These are phyloP conservation scores for Hylomyscus alleni DNA, from an alignment of 2,797 vertebrate genomes.

Conservation along the genomic window DNA sequence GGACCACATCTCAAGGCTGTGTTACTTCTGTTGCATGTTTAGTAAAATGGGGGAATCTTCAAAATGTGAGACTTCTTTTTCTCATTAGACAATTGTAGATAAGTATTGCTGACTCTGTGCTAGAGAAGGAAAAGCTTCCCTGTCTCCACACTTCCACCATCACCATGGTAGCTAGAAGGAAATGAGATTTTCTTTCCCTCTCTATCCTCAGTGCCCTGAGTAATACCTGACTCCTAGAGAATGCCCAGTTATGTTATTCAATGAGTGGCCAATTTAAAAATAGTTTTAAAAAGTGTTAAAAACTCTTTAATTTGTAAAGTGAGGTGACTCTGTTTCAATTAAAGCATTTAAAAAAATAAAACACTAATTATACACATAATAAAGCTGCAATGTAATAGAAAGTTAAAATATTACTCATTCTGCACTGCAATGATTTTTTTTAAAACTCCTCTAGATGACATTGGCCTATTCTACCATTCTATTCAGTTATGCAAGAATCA, in stretches of 20 bases:
- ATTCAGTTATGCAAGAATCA: not conserved
- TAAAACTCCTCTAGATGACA: not conserved
- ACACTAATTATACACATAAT: not conserved
- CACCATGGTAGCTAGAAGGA: not conserved
- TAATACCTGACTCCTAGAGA: not conserved
- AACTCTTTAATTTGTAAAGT: not conserved
- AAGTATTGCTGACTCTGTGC: not conserved
- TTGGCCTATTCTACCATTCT: not conserved
- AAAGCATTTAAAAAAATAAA: not conserved
- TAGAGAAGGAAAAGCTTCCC: not conserved
- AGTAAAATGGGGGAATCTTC: not conserved
- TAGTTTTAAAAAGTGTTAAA: not conserved
- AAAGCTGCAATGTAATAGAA: not conserved
- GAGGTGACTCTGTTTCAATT: not conserved
- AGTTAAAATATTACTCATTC: not conserved
- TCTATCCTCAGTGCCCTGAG: not conserved
- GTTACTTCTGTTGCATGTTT: not conserved
- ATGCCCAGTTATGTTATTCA: not conserved
- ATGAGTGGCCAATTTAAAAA: slow-evolving; percentile 2
- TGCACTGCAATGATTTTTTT: not conserved
- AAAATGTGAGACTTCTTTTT: not conserved
- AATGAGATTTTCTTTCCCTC: not conserved
- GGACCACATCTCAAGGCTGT: not conserved
- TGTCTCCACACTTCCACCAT: not conserved
- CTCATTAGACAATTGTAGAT: not conserved